Percentiles rank a stretch among this genome's conserved stretches.
Conservation (phyloP, 2,797 vertebrate species). For the Acomys russatus region DNA sequence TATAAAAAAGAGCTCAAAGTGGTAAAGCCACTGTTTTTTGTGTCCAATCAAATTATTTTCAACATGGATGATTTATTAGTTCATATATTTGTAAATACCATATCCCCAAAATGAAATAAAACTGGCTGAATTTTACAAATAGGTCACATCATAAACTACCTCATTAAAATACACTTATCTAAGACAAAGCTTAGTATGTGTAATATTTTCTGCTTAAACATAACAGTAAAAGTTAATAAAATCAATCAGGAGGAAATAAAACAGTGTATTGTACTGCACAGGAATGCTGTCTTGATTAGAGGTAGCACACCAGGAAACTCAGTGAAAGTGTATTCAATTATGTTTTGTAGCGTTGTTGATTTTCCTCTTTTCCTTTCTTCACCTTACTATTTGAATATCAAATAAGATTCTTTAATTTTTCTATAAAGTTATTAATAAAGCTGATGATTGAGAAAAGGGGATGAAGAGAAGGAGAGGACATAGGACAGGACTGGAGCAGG, state of each 20-base stretch:
- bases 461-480: background rate
- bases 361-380: background rate
- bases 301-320: background rate
- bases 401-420: background rate
- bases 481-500: fast-evolving
- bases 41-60: background rate
- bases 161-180: constrained; percentile 15
- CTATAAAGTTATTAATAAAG: background rate
- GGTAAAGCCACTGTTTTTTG: background rate
- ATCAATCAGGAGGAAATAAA: background rate
- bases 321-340: background rate
- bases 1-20: background rate
- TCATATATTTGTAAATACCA: background rate
- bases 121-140: background rate
- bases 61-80: background rate
- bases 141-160: background rate
- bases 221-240: constrained; percentile 2
- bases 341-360: background rate
- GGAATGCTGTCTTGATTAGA: background rate
- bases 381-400: background rate
- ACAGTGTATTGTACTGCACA: background rate
- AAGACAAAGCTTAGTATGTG: background rate
- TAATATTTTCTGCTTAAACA: constrained; percentile 17
- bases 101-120: background rate
- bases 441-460: too few relatives aligned